phyloP scores from a whole-genome alignment of 2,888 invertebrate species.

The Sesia bembeciformis region DNA sequence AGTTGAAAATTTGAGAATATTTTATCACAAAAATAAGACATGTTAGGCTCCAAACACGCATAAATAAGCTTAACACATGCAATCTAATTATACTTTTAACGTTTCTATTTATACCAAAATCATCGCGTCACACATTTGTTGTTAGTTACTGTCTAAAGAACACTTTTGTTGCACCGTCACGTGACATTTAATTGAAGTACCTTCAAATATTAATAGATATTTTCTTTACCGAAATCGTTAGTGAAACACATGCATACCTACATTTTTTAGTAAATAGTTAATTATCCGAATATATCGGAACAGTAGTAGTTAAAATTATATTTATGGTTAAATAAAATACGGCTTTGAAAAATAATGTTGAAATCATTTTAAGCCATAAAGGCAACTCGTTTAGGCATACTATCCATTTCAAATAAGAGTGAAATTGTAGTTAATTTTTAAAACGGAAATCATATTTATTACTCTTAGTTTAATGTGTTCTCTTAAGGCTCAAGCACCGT shows the following conservation, averaged over 20 bases:
- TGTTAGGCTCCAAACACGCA: conserved; percentile 44
- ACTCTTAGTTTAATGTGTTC: no score
- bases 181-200: not conserved
- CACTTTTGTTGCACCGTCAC: not conserved
- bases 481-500: no score
- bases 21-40: conserved; percentile 47
- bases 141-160: not conserved
- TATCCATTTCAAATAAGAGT: no score
- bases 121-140: not conserved
- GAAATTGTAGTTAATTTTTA: no score
- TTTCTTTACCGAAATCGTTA: not conserved
- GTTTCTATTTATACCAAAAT: not conserved
- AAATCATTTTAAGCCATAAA: no score
- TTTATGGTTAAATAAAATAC: no score
- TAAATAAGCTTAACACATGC: conserved; percentile 51
- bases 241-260: not conserved
- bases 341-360: no score
- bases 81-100: conserved; percentile 34
- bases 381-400: no score
- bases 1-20: conserved; percentile 36
- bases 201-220: not conserved
- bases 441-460: no score
- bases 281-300: no score
- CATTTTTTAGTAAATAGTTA: no score
- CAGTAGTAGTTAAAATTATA: no score